Base-by-base conservation (phyloP, 2,797 vertebrate genomes). In the Furcifer pardalis region DNA sequence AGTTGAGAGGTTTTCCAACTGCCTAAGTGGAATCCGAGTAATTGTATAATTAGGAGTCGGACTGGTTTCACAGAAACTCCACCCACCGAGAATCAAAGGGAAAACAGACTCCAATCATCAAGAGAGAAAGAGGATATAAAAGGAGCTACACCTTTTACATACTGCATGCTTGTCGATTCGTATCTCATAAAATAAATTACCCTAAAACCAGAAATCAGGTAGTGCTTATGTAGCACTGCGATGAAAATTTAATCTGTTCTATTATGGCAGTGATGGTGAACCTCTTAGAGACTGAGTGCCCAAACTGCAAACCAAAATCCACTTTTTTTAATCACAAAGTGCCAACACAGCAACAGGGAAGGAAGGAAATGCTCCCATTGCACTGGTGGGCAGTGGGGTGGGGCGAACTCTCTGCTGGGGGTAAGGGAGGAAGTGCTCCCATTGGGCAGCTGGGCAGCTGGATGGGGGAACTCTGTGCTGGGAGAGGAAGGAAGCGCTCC, bases 1-100 rank as follows among this genome's bases (percentile, higher is more conserved):
- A 72, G 86, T 77, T 84, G 87, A 90, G 88, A 90, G 80, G n/a
- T 80, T 86, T 89, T 79, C 82, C 86, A 88, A 88, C 2, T 44
- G 79, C 87, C 89, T 73, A 63, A 91, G 77, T 84, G 84, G 83
- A 85, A 91, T n/a, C 79, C 44, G 91, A 85, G 74, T 74, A 62
- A 87, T 79, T 89, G 78, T 89, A 83, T 49, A 92, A 90, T 85
- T 86, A 78, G 85, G 87, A 87, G 71, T 4, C 79, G 76, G 44
- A 92, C 92, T 75, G 87, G 94, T 94, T 88, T 87, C 90, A 82
- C 93, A 91, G 89, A 93, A 93, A 85, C 74, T 25, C 90, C 85
- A 87, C 1, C 15, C 77, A 85, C 81, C 76, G 44, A 82, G 91
- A 91, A 92, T 93, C 88, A 92, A 92, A 88, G 90, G n/a, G 79